Base-by-base conservation (phyloP, 2,888 invertebrate genomes). In the Morpho achilles region DNA sequence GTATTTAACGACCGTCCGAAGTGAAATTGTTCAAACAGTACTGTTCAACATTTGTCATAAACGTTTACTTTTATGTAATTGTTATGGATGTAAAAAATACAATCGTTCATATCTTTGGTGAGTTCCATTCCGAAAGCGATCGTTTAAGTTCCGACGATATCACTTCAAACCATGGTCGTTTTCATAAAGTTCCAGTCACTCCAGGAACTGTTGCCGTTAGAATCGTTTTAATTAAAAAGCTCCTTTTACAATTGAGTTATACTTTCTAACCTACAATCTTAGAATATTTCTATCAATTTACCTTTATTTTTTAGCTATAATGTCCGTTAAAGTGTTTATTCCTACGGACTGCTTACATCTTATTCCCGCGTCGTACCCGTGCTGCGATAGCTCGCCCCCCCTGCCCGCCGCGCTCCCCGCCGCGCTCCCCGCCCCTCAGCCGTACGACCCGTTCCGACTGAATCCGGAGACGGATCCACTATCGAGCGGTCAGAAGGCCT, bases 381-480 rank as follows among this genome's bases (percentile, higher is more conserved):
- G 52, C 39, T 52, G 57, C 23, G 23, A 46, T 47, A 41, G 41
- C 41, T 3, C 7, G n/a, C n/a, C 41, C 8, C 8, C 47, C n/a
- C 32, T 32, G 7, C 32, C 56, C 7, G 39, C 9, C 32, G 16
- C 9, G 3, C 22, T 41, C 9, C 10, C 9, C 8, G n/a, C 1
- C 16, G 7, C 23, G 9, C 5, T 47, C 23, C 9, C 40, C 2
- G n/a, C 7, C 7, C 7, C 22, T 42, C 53, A 22, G 39, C 8
- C 8, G n/a, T 40, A 54, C 23, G 50, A 55, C 32, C 55, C 61
- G 32, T 51, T 60, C 8, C 43, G 16, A n/a, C 23, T 61, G 42
- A 54, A 54, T n/a, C 8, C 60, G 40, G 66, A 66, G 56, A 53
- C 51, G 7, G 63, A 63, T 53, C 59, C 65, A 8, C 51, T 56